These are phyloP conservation scores for Periophthalmus magnuspinnatus DNA, from an alignment of 2,797 vertebrate genomes.

Conservation along the genomic window DNA sequence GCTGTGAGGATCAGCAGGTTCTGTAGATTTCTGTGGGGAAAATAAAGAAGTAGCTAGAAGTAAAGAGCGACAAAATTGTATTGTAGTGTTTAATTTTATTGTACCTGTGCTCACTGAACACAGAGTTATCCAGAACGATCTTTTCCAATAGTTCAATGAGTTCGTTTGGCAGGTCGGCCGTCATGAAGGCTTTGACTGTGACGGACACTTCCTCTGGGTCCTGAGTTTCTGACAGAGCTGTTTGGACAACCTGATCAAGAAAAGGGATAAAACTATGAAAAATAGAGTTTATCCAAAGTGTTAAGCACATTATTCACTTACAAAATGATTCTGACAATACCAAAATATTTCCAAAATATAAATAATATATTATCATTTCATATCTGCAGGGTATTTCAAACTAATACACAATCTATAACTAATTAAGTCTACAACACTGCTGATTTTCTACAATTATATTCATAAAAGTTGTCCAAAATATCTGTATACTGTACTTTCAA, in stretches of 20 bases:
- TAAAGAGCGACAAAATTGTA: not conserved
- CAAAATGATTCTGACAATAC: too few species aligned
- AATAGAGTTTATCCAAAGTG: not conserved
- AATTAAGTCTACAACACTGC: too few species aligned
- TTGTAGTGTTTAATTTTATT: not conserved
- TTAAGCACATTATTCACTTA: too few species aligned
- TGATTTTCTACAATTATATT: too few species aligned
- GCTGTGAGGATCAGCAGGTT: constrained; percentile 91
- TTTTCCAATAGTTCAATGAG: constrained; percentile 88
- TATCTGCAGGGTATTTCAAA: too few species aligned
- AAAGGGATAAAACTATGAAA: not conserved
- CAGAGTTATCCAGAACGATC: constrained; percentile 89
- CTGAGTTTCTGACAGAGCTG: constrained; percentile 86
- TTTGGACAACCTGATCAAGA: constrained; percentile 85
- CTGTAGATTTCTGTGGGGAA: constrained; percentile 86
- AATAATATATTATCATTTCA: too few species aligned
- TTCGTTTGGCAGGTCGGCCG: constrained; percentile 86
- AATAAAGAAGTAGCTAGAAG: not conserved
- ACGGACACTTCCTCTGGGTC: constrained; percentile 90
- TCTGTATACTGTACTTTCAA: too few species aligned
- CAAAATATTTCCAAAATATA: too few species aligned
- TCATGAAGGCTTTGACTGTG: constrained; percentile 89
- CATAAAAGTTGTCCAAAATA: too few species aligned
- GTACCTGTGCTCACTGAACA: constrained; percentile 90
- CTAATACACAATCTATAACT: too few species aligned